These are phyloP conservation scores for Spea bombifrons DNA, from an alignment of 2,113 vertebrate genomes.

Conservation along the genomic window DNA sequence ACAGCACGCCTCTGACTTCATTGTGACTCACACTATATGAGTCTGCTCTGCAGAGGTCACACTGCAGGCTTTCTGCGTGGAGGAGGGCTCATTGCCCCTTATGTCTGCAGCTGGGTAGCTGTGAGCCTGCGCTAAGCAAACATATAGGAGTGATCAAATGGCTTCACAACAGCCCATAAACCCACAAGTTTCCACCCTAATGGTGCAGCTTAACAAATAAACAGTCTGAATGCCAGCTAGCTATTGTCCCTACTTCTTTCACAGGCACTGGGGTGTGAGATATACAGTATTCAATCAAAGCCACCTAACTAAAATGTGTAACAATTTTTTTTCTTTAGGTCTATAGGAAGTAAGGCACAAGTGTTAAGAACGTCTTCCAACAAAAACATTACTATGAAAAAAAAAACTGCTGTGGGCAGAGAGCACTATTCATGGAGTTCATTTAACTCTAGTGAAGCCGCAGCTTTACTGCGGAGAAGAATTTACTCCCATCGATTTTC, in stretches of 20 bases:
- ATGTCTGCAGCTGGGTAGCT: neutral
- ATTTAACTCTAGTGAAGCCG: conserved; percentile 34
- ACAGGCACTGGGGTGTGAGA: conserved; percentile 36
- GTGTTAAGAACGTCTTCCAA: conserved; percentile 14
- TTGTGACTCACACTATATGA: conserved; percentile 50
- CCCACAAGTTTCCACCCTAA: neutral
- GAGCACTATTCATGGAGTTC: conserved; percentile 39
- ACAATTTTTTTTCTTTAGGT: conserved; percentile 36
- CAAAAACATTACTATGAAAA: conserved; percentile 32
- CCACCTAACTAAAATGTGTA: conserved; percentile 30
- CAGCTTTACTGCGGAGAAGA: conserved; percentile 35
- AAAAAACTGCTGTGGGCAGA: conserved; percentile 29
- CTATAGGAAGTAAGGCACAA: conserved; percentile 37
- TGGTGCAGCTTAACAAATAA: conserved; percentile 24
- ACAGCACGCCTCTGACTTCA: conserved; percentile 49
- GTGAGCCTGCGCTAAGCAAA: neutral
- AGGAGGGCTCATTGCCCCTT: neutral
- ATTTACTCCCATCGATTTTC: conserved; percentile 38
- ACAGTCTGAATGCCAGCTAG: conserved; percentile 15
- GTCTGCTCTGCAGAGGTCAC: conserved; percentile 20
- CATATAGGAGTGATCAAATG: neutral
- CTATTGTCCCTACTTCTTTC: conserved; percentile 21
- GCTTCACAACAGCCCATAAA: neutral
- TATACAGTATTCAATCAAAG: conserved; percentile 42
- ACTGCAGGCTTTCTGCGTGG: neutral